Evolutionary conservation across 2,113 vertebrate genomes (phyloP).

Genomic region (Pelecanoides urinatrix): DNA sequence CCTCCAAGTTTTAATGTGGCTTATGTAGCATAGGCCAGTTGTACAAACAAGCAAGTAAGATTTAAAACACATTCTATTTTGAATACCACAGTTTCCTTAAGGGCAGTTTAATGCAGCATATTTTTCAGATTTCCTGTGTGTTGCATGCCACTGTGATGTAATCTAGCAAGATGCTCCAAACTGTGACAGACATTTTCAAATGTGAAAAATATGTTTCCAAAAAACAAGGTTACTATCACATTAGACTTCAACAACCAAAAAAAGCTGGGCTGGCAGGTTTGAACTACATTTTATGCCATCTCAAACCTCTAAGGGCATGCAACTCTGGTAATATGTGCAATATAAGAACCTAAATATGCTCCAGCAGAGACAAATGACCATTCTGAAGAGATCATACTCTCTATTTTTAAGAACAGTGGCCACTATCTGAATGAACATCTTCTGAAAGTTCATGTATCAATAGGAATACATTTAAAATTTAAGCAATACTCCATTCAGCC

Average conservation of each 20-base stretch:
- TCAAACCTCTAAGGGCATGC: not conserved
- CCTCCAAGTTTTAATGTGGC: not conserved
- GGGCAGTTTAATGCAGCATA: conserved; percentile 65
- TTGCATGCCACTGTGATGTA: conserved; percentile 68
- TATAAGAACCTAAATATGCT: not conserved
- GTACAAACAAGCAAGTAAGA: conserved; percentile 65
- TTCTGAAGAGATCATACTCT: not conserved
- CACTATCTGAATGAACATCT: not conserved
- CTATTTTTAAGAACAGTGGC: not conserved
- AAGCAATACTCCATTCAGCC: not conserved
- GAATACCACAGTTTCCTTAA: conserved; percentile 57
- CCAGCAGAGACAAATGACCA: not conserved
- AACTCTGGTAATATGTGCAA: not conserved
- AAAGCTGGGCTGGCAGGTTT: not conserved
- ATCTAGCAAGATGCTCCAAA: conserved; percentile 56
- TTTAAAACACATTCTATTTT: conserved; percentile 70
- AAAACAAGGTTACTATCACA: conserved; percentile 40
- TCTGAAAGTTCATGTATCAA: not conserved
- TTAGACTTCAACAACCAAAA: conserved; percentile 1
- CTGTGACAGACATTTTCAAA: conserved; percentile 59
- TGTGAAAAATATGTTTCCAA: conserved; percentile 50
- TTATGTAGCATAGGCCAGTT: conserved; percentile 12
- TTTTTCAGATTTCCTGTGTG: conserved; percentile 66
- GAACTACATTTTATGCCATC: not conserved
- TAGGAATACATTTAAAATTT: not conserved